Evolutionary conservation across 2,797 vertebrate species (phyloP), one percentile per base, ranked within the genome.

Genomic region (Sebastiscus albofasciatus): DNA sequence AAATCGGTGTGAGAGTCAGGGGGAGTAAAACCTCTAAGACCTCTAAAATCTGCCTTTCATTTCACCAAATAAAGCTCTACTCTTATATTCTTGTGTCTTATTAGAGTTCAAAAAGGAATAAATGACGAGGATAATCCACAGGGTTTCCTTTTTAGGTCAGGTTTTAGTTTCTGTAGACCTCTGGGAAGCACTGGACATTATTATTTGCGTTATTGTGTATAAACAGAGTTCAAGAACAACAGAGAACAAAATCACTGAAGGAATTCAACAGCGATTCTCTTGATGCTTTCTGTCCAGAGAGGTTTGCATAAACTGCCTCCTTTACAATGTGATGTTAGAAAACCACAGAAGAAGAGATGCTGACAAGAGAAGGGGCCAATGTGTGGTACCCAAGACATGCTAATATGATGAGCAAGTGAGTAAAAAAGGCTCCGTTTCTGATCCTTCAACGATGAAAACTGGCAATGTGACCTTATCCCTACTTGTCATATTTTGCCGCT

Each of bases 41-140:
- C 56, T 62, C 71, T 18, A 27, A 79, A 82, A 77, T 82, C 67
- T 83, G 46, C 42, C 70, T 70, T 61, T 87, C 66, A 54, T 79
- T 75, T 69, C 59, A 61, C 31, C 24, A 61, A 49, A 82, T 62
- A 85, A 86, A 80, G 61, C 69, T 77, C 4, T n/a, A 20, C 49
- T 72, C 34, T 75, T 62, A 42, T 27, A 31, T 33, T 76, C 18
- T 49, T 71, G 33, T 49, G 46, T 46, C 46, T 79, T 67, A 79
- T 70, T 54, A 60, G 24, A 76, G 31, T 77, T 54, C 42, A 33
- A 61, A 52, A 66, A 66, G 22, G 33, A 59, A 55, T 59, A 73
- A 61, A 65, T 26, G 36, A 59, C 16, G 13, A 73, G 18, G 14
- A 27, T 71, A 24, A 78, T 74, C 58, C 79, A 56, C 61, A 77